Conservation (phyloP, 2,797 vertebrate genomes). For the Carduelis carduelis region DNA sequence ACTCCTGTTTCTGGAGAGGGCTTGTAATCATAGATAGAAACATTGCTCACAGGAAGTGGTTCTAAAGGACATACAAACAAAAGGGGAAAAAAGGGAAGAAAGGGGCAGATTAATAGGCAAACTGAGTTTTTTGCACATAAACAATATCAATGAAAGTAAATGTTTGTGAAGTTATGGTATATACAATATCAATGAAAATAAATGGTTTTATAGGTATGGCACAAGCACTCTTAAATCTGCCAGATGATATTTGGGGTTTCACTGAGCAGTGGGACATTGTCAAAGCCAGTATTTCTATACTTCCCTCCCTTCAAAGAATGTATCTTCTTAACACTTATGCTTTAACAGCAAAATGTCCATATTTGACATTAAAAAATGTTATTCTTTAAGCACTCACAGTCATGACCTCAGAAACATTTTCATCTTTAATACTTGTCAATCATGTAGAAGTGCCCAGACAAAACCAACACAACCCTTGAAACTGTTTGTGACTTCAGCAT, state of each 20-base stretch:
- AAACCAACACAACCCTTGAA: background rate
- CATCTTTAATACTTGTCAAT: background rate
- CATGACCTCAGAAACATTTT: background rate
- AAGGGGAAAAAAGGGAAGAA: background rate
- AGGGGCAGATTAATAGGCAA: background rate
- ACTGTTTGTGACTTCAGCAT: background rate
- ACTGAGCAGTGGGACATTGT: background rate
- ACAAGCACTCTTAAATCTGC: background rate
- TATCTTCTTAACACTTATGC: rapidly evolving
- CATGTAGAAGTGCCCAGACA: background rate
- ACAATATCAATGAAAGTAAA: background rate
- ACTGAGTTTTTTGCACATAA: background rate
- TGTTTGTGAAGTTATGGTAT: background rate
- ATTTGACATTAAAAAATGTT: background rate
- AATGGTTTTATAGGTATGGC: background rate
- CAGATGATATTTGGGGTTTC: background rate
- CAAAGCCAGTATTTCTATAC: background rate
- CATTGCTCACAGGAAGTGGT: slow-evolving; percentile 86
- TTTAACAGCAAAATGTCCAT: background rate
- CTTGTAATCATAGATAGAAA: slow-evolving; percentile 86
- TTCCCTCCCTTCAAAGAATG: background rate
- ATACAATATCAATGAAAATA: background rate
- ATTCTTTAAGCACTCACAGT: background rate
- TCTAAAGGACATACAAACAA: slow-evolving; percentile 71
- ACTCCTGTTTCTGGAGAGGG: slow-evolving; percentile 93